These are phyloP conservation scores for Piprites chloris DNA, from an alignment of 2,113 vertebrate genomes.

Conservation along the genomic window DNA sequence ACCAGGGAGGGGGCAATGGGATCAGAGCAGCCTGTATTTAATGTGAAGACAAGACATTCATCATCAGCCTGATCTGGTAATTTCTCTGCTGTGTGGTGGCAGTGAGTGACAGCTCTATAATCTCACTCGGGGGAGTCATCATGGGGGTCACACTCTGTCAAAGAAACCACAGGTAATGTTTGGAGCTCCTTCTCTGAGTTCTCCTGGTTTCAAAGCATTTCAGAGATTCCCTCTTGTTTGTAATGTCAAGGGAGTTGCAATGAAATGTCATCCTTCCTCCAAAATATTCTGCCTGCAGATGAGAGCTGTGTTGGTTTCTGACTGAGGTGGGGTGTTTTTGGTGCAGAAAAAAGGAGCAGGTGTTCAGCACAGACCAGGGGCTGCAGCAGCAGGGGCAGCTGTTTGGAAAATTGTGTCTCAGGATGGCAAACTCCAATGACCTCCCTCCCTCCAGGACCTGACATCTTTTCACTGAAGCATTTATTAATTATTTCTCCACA, in stretches of 20 bases:
- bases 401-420: background rate
- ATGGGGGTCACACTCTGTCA: background rate
- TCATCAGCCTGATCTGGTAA: background rate
- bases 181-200: background rate
- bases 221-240: background rate
- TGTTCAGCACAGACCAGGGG: background rate
- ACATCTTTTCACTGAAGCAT: background rate
- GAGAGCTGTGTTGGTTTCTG: background rate
- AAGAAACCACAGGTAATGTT: background rate
- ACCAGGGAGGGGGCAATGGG: background rate
- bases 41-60: background rate
- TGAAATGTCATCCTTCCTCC: background rate
- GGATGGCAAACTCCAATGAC: background rate
- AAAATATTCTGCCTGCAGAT: background rate
- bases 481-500: background rate
- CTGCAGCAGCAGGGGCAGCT: background rate
- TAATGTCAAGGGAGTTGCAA: background rate
- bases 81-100: background rate
- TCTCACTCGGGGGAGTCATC: background rate
- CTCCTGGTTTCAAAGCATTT: background rate
- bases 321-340: accelerated
- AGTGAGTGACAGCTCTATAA: background rate
- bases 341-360: background rate
- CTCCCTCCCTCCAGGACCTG: background rate
- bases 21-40: background rate